Evolutionary conservation across 2,888 invertebrate genomes (phyloP), one percentile per base, ranked within the genome.

Genomic region (Drosophila niveifrons): DNA sequence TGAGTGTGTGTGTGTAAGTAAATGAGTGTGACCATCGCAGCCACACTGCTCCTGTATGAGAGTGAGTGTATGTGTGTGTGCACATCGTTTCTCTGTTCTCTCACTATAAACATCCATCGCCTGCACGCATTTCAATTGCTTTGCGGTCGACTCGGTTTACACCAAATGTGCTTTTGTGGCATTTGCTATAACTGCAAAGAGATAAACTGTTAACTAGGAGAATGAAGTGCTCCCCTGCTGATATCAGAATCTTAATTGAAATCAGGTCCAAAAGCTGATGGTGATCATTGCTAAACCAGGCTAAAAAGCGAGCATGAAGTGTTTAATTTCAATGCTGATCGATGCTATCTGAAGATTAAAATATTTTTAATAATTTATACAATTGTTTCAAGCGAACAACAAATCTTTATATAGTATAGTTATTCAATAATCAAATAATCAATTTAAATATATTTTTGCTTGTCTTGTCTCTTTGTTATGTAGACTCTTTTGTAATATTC

Each of bases 131-230:
- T 78, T 78, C 88, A 74, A 89, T 87, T 87, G 85, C 82, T 65
- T 84, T 84, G 85, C 71, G 83, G 89, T 84, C 62, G 58, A 74
- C 36, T 81, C 70, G 82, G 71, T 72, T 81, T 81, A 84, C 87
- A 75, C 84, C 72, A 71, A 88, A 88, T 83, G 74, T 67, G 75
- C 80, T 72, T 82, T 72, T 86, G 87, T 75, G 87, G 82, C 77
- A 66, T 79, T 67, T 59, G 69, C 31, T 44, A 23, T 43, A 31
- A 18, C 11, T 8, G 43, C 9, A 18, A 13, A 46, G 13, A 56
- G 44, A 29, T 36, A 52, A 18, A 10, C 55, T 41, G 47, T 43
- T n/a, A 43, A 34, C 55, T 46, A 34, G 9, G 47, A 53, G 31
- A 10, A 9, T 10, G 31, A 23, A 23, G 23, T 23, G 31, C 31